phyloP scores from a whole-genome alignment of 2,888 invertebrate genomes.

The Chrysolina oricalcia region DNA sequence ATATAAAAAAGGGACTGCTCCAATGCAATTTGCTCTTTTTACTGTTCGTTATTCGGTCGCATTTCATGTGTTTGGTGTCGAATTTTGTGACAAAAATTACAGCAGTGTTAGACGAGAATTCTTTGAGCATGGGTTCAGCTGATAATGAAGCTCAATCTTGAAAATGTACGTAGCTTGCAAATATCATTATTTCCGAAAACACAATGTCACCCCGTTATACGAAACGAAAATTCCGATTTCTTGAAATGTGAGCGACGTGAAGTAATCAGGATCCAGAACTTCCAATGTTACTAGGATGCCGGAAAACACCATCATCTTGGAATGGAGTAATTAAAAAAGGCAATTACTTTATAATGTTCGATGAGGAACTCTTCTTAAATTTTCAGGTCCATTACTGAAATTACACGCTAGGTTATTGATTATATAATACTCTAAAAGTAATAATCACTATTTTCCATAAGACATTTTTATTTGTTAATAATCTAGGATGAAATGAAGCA shows the following conservation, averaged over 20 bases:
- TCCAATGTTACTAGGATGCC: neutral
- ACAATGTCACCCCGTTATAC: neutral
- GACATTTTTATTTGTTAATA: too few species aligned
- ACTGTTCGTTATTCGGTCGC: constrained; percentile 29
- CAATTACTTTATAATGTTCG: too few species aligned
- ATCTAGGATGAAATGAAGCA: too few species aligned
- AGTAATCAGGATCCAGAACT: neutral
- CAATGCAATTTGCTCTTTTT: constrained; percentile 40
- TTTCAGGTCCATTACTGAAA: too few species aligned
- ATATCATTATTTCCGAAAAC: constrained; percentile 4
- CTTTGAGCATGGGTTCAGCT: constrained; percentile 27
- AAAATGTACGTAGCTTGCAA: constrained; percentile 21
- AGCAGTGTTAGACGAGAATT: constrained; percentile 11
- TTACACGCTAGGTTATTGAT: too few species aligned
- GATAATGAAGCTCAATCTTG: constrained; percentile 28
- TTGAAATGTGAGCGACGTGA: neutral
- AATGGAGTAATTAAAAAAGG: too few species aligned
- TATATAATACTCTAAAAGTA: too few species aligned
- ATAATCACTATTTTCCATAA: too few species aligned
- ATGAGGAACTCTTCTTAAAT: too few species aligned
- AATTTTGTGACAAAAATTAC: constrained; percentile 39
- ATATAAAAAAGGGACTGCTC: constrained; percentile 34
- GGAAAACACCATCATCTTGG: neutral
- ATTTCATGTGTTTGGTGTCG: constrained; percentile 25
- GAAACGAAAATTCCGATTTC: constrained; percentile 1